A percentile compares a stretch with the other conserved stretches of the same genome.
Evolutionary conservation across 2,888 invertebrate genomes (phyloP).

Genomic region (Cephus rjabovi): DNA sequence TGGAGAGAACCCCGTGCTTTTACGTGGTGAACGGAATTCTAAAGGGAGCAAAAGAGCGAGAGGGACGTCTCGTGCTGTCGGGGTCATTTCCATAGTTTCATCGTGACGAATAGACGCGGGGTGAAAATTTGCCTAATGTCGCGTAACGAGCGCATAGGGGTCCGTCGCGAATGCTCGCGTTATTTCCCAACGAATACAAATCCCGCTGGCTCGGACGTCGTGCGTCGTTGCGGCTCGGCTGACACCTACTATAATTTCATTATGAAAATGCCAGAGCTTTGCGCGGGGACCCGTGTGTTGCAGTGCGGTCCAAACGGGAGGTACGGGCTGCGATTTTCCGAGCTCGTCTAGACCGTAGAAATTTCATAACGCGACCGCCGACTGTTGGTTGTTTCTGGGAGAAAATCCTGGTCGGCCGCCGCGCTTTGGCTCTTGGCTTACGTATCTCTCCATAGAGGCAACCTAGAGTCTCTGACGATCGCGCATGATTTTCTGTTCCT

Average conservation of each 20-base stretch:
- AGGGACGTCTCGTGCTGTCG: slow-evolving; percentile 6
- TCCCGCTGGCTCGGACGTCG: slow-evolving; percentile 18
- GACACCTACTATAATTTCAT: slow-evolving; percentile 46
- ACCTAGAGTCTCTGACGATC: background rate
- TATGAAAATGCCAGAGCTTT: slow-evolving; percentile 42
- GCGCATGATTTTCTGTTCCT: background rate
- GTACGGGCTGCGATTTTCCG: background rate
- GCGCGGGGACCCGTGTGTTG: background rate
- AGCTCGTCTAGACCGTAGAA: background rate
- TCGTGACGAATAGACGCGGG: slow-evolving; percentile 34
- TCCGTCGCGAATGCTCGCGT: background rate
- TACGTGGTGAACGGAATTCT: slow-evolving; percentile 17
- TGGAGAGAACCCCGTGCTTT: slow-evolving; percentile 15
- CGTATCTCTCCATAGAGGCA: background rate
- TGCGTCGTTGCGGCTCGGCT: slow-evolving; percentile 16
- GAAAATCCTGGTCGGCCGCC: background rate
- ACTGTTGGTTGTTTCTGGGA: background rate
- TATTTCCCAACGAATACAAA: slow-evolving; percentile 24
- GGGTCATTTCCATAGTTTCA: slow-evolving; percentile 23
- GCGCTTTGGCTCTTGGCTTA: background rate
- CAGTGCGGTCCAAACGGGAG: background rate
- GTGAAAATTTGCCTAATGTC: slow-evolving; percentile 47
- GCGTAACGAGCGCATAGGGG: slow-evolving; percentile 30
- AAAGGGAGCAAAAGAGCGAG: slow-evolving; percentile 18
- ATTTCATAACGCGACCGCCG: slow-evolving; percentile 9